phyloP scores from a whole-genome alignment of 2,888 invertebrate genomes.

The Brachylomia viminalis region DNA sequence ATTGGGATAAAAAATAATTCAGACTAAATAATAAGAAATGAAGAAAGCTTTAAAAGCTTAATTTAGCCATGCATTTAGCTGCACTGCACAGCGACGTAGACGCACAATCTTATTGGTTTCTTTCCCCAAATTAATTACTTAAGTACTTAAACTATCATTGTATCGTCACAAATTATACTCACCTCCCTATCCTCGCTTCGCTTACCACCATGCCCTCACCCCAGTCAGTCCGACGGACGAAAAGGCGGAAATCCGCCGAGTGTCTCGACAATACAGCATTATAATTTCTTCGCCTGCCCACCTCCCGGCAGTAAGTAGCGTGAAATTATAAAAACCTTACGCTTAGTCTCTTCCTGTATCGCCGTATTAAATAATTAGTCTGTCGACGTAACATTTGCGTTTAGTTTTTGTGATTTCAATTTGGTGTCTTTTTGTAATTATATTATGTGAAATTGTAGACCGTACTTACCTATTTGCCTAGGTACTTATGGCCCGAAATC shows the following conservation, averaged over 20 bases:
- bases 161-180: not conserved
- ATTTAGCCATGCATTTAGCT: not conserved
- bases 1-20: not conserved
- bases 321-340: slow-evolving; percentile 52
- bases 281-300: slow-evolving; percentile 52
- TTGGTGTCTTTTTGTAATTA: slow-evolving; percentile 4
- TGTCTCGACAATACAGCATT: slow-evolving; percentile 58
- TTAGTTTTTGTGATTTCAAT: not conserved
- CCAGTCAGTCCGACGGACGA: slow-evolving; percentile 23
- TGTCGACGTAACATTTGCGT: not conserved
- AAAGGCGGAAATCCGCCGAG: slow-evolving; percentile 59
- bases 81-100: not conserved
- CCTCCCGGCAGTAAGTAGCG: slow-evolving; percentile 42
- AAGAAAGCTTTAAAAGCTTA: not conserved
- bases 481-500: no score
- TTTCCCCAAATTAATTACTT: not conserved
- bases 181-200: slow-evolving; percentile 17
- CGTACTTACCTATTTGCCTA: not conserved
- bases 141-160: not conserved
- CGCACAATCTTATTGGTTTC: not conserved
- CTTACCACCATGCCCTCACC: slow-evolving; percentile 15
- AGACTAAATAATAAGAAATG: no score
- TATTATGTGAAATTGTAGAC: not conserved
- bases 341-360: slow-evolving; percentile 25
- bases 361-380: slow-evolving; percentile 16